Conservation (phyloP, 1,140 invertebrate genomes). For the Mylabris phalerata region DNA sequence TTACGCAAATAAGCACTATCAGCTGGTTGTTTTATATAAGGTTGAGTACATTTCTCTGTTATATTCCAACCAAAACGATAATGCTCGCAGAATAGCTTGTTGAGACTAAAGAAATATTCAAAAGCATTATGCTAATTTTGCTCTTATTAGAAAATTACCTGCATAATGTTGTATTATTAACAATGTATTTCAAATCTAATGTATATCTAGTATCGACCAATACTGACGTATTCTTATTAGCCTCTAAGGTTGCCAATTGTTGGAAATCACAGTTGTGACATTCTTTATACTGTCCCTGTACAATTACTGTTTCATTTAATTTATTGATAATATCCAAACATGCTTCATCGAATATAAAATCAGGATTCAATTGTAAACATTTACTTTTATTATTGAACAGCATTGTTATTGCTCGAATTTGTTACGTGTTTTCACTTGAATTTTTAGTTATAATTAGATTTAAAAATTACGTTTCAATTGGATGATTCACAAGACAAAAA, state of each 20-base stretch:
- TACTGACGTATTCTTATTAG: conserved; percentile 38
- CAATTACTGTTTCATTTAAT: conserved; percentile 29
- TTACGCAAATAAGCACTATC: conserved; percentile 47
- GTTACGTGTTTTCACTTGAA: background rate
- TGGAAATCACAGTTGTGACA: conserved; percentile 45
- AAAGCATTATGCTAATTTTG: conserved; percentile 5
- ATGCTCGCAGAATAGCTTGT: conserved; percentile 44
- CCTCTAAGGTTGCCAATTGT: conserved; percentile 32
- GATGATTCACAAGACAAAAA: too few species aligned
- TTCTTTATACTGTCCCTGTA: conserved; percentile 41
- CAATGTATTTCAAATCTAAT: conserved; percentile 38
- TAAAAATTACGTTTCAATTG: too few species aligned
- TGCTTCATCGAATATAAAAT: conserved; percentile 42
- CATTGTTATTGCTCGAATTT: conserved; percentile 25
- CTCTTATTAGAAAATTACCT: conserved; percentile 30
- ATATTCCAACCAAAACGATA: conserved; percentile 51
- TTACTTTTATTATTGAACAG: conserved; percentile 31
- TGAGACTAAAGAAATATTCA: conserved; percentile 28
- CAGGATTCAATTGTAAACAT: conserved; percentile 21
- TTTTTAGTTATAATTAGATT: background rate
- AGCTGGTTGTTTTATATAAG: conserved; percentile 43
- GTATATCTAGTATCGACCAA: conserved; percentile 45
- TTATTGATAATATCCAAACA: conserved; percentile 45
- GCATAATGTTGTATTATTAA: conserved; percentile 31
- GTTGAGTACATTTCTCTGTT: conserved; percentile 37